Evolutionary conservation across 2,888 invertebrate species (phyloP), one percentile per base, ranked within the genome.

Genomic region (Leptopterna dolabrata): DNA sequence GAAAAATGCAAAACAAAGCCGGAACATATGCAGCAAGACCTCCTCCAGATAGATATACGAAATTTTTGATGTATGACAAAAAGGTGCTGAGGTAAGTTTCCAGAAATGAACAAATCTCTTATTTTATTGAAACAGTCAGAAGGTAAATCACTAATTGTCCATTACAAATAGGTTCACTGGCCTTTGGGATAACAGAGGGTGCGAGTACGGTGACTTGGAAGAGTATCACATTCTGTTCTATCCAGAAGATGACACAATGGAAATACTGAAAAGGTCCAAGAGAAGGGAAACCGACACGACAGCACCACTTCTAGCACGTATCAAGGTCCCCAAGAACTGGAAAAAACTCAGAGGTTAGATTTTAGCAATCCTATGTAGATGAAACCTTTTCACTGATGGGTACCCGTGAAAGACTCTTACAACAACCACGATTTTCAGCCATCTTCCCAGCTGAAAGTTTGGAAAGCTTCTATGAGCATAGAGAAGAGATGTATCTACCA

Each of bases 171-270:
- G 95, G 89, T 96, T 95, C 91, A 93, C 94, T 89, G 94, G 95
- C 16, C 93, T 94, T 7, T 95, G 95, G 95, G 95, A 95, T 90
- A 94, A 95, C 89, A 93, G 95, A 47, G 93, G 93, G 88, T 92
- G 93, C 0, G 93, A 94, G 88, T 92, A 93, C 0, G 93, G 94
- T 0, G 94, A 94, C 89, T 91, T 94, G n/a, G 92, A 92, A 87
- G 78, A 87, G 13, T 96, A 95, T 91, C 94, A 95, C 90, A 92
- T 98, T 87, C 93, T 95, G 90, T 97, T 96, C 92, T 97, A 95
- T 91, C 93, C 97, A 29, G 94, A 95, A 86, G 97, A 97, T 91
- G 96, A 97, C 91, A 96, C 95, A 0, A 93, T 97, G 85, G 94
- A 89, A 76, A 88, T 89, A 24, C 27, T 87, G n/a, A 85, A 85